Base-by-base conservation (phyloP, 2,113 vertebrate species). In the Nibea coibor region DNA sequence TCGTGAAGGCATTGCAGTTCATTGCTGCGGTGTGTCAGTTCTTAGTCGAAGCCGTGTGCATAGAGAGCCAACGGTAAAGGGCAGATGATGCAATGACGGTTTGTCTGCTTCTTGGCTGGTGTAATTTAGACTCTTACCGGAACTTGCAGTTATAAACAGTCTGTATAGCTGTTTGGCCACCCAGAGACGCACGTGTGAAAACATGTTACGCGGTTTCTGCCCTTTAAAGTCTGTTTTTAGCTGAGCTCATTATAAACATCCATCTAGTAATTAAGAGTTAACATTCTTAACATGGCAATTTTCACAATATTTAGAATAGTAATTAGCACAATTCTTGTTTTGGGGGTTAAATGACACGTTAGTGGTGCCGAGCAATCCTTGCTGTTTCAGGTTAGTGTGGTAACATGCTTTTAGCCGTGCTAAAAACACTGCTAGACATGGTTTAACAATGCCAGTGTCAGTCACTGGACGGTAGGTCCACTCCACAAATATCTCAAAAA, bases 1-100 rank as follows among this genome's bases (percentile, higher is more conserved):
- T 87, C 81, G 66, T 81, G 82, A 81, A 81, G 83, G 75, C 84
- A 87, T 83, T 84, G 86, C 83, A 88, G 87, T 81, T 76, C 78
- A 61, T 61, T 56, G 59, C 65, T 85, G 85, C 15, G 83, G 80
- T 75, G 71, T 64, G 80, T 67, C 66, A 62, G 57, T 43, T 80
- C 59, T 24, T 72, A 64, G 81, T 68, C 17, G 56, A 68, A 74
- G 70, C 71, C 20, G 42, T 48, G 82, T 67, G 80, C 43, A 0
- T 4, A 12, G 43, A 42, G 56, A 69, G 53, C 68, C 24, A 53
- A 68, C 42, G 28, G 16, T 69, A n/a, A 35, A 54, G 70, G 28
- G 50, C 24, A 19, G 39, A 87, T 88, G 88, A 81, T 74, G 64
- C 73, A 69, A 59, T 56, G 47, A 68, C 4, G 48, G 42, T 73